Conservation (phyloP, 1,140 invertebrate genomes). For the Cotesia typhae region DNA sequence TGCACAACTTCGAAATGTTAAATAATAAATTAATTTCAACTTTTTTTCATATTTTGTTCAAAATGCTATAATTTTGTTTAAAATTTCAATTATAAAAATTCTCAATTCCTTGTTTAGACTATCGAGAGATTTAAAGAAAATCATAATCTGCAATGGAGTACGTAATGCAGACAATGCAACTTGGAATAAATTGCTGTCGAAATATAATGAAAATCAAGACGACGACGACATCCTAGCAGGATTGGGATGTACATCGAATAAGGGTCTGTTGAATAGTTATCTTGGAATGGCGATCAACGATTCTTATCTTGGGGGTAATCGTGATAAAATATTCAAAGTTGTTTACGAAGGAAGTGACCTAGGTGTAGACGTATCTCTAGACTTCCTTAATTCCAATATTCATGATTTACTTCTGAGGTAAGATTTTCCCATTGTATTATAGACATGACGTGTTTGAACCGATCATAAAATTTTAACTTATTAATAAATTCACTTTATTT, state of each 20-base stretch:
- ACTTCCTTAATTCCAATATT: conserved; percentile 31
- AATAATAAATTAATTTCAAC: too few relatives aligned
- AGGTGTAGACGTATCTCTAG: conserved; percentile 59
- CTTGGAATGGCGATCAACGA: not conserved
- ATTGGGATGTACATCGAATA: conserved; percentile 39
- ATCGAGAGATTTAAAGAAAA: conserved; percentile 71
- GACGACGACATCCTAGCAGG: not conserved
- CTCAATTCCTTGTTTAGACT: not conserved
- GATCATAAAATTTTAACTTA: too few relatives aligned
- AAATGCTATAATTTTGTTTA: too few relatives aligned
- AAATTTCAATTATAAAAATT: not conserved
- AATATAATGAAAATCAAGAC: conserved; percentile 52
- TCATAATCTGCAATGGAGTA: conserved; percentile 71
- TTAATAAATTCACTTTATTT: too few relatives aligned
- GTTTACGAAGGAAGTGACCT: conserved; percentile 56
- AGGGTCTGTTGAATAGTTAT: not conserved
- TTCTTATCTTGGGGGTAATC: conserved; percentile 21
- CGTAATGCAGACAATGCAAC: conserved; percentile 71
- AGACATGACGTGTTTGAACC: too few relatives aligned
- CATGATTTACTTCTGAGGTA: not conserved
- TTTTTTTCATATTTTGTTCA: too few relatives aligned
- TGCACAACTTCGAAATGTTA: too few relatives aligned
- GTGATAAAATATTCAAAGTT: conserved; percentile 54
- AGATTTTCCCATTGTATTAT: too few relatives aligned
- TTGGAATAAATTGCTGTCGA: conserved; percentile 72